Evolutionary conservation across 2,888 invertebrate genomes (phyloP), one percentile per base, ranked within the genome.

Genomic region (Syrista parreyssii): DNA sequence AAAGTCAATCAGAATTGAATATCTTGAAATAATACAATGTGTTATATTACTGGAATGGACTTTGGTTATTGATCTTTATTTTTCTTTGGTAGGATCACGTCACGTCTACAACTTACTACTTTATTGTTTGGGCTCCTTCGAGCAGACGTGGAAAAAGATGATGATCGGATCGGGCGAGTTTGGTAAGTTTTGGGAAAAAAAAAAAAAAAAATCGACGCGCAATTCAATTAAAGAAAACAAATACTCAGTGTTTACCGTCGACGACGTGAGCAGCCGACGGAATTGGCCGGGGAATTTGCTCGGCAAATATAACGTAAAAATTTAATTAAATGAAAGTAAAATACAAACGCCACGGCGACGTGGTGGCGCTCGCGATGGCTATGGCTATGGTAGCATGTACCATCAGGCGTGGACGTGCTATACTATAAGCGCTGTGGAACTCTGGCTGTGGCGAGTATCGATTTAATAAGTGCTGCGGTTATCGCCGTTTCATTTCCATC

Each of bases 191-290:
- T 15, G 55, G 15, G 4, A 15, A 33, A 76, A 32, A 74, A 15
- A 33, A 76, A 32, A 74, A 69, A 73, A 68, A 72, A 23, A 76
- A 79, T 68, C 76, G 75, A 79, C 78, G 74, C 75, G 71, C 76
- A 80, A 82, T 86, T 86, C 82, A 86, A 85, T 86, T 84, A 86
- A 86, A 86, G 85, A 81, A 84, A 84, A 85, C 83, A 86, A 85
- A 84, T 83, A 85, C 81, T n/a, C 79, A 73, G 76, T 82, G 83
- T 85, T 84, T 83, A 82, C 80, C 79, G 79, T 78, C 78, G 83
- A 81, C 78, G 84, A 81, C 81, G 78, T 76, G 79, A 81, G 76
- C 78, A 73, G 79, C 80, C 81, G 78, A 80, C 77, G 76, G 77
- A 82, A 85, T 85, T 84, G 85, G 82, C 81, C 76, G 30, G 82